These are phyloP conservation scores for Lepidotrigona ventralis DNA, from an alignment of 1,140 invertebrate species.

Conservation along the genomic window DNA sequence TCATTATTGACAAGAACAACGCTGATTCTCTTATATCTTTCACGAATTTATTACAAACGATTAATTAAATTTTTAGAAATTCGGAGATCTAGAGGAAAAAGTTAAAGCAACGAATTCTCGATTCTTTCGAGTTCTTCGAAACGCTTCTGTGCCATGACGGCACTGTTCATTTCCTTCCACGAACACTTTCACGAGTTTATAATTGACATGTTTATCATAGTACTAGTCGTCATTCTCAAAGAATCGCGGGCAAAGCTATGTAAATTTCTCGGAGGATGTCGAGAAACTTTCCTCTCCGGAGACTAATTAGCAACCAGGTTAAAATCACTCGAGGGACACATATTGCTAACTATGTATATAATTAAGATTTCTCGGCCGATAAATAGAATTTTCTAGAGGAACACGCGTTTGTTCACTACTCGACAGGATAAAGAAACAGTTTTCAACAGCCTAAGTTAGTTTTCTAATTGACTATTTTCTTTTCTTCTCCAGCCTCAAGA, in stretches of 20 bases:
- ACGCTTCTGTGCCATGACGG: conserved; percentile 13
- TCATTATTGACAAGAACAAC: too few species aligned
- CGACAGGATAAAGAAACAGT: background rate
- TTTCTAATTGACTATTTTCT: background rate
- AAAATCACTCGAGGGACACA: background rate
- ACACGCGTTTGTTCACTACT: too few species aligned
- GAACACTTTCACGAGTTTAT: conserved; percentile 49
- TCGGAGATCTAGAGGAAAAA: too few species aligned
- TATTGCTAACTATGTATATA: background rate
- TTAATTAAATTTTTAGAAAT: too few species aligned
- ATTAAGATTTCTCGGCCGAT: conserved; percentile 18
- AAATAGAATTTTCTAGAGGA: conserved; percentile 10
- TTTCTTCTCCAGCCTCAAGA: conserved; percentile 71
- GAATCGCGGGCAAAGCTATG: conserved; percentile 1
- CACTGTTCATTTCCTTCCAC: conserved; percentile 19
- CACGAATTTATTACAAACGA: too few species aligned
- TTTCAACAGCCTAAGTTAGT: background rate
- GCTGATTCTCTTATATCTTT: too few species aligned
- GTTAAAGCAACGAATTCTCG: too few species aligned
- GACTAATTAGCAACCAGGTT: conserved; percentile 49
- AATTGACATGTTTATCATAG: conserved; percentile 36
- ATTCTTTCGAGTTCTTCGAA: too few species aligned
- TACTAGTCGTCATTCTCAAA: conserved; percentile 32
- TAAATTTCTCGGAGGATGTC: conserved; percentile 1
- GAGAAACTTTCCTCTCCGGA: conserved; percentile 62